Evolutionary conservation across 2,113 vertebrate genomes (phyloP).

Genomic region (Pipra filicauda): DNA sequence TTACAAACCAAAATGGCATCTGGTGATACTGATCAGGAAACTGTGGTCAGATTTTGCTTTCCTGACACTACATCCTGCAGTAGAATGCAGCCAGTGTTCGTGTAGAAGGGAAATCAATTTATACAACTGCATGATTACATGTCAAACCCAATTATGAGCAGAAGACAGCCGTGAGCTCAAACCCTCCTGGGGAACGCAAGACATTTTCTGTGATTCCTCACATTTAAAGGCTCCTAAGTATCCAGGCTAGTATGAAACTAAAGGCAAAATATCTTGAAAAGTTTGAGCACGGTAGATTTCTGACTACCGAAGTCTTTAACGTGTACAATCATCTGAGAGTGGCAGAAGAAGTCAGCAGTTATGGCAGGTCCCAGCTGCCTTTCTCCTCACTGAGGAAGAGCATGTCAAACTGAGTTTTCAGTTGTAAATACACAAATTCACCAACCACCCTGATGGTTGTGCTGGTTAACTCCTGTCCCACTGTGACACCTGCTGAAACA

Average conservation of each 20-base stretch:
- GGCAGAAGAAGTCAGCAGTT: not conserved
- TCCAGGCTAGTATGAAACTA: not conserved
- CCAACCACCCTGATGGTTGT: not conserved
- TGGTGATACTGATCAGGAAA: not conserved
- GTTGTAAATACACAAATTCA: not conserved
- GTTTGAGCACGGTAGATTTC: not conserved
- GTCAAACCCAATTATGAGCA: slow-evolving; percentile 32
- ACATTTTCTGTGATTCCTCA: slow-evolving; percentile 30
- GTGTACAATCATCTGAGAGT: not conserved
- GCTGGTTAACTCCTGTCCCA: not conserved
- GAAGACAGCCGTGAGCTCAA: slow-evolving; percentile 13
- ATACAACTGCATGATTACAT: slow-evolving; percentile 41
- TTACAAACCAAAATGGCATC: not conserved
- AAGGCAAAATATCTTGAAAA: not conserved
- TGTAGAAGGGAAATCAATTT: slow-evolving; percentile 13
- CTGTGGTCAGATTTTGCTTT: not conserved
- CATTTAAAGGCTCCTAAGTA: not conserved
- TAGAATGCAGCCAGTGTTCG: not conserved
- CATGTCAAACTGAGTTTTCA: not conserved
- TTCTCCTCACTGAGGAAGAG: not conserved
- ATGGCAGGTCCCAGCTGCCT: not conserved
- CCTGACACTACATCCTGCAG: not conserved
- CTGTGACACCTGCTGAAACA: not conserved
- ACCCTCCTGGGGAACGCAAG: not conserved
- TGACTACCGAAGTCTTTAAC: not conserved